phyloP scores from a whole-genome alignment of 2,113 vertebrate genomes.

The Glareola pratincola region DNA sequence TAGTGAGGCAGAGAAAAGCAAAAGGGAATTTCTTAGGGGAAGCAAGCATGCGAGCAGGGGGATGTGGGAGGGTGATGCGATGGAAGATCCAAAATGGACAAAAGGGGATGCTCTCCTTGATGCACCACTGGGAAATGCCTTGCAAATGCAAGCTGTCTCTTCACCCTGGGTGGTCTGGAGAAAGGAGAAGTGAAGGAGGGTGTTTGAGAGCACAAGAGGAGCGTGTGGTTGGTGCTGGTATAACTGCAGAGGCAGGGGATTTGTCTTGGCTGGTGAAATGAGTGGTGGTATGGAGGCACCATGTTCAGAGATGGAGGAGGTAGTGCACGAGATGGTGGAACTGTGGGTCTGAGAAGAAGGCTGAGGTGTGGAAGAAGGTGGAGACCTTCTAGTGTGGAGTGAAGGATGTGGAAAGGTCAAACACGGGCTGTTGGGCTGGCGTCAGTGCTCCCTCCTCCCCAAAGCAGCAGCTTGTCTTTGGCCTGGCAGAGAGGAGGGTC shows the following conservation, averaged over 20 bases:
- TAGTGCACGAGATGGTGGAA: background rate
- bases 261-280: background rate
- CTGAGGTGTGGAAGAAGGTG: background rate
- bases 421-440: accelerated
- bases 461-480: background rate
- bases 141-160: background rate
- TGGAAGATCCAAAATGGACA: background rate
- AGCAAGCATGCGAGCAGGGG: background rate
- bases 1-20: background rate
- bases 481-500: background rate
- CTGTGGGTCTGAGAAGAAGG: background rate
- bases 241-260: background rate
- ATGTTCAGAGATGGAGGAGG: background rate
- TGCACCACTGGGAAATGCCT: background rate
- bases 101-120: background rate
- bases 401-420: background rate
- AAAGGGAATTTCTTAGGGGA: background rate
- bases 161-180: background rate
- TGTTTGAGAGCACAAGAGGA: background rate
- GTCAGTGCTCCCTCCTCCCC: accelerated
- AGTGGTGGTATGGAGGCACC: background rate
- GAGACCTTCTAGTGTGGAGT: background rate
- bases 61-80: accelerated
- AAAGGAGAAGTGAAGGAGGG: background rate
- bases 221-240: background rate